Percentiles rank a stretch among this genome's conserved stretches.
Evolutionary conservation across 2,888 invertebrate species (phyloP).

Genomic region (Volucella bombylans): DNA sequence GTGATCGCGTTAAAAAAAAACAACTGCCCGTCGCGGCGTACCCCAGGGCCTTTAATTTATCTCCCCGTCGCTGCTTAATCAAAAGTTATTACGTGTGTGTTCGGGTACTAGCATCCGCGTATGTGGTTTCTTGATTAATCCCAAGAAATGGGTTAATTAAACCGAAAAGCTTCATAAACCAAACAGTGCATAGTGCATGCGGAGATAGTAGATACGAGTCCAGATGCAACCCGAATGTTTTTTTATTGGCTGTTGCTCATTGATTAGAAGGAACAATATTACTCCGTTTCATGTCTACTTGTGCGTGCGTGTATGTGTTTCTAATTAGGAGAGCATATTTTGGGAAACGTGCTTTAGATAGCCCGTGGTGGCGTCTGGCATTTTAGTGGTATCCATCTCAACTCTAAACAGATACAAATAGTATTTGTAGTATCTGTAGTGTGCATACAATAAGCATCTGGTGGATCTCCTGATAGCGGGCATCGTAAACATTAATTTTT

Average conservation of each 20-base stretch:
- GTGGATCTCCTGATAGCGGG: conserved; percentile 20
- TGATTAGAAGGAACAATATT: conserved; percentile 46
- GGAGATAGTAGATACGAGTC: conserved; percentile 8
- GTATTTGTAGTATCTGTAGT: not conserved
- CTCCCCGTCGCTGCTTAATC: conserved; percentile 56
- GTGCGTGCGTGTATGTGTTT: not conserved
- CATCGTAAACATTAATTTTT: conserved; percentile 27
- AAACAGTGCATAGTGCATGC: conserved; percentile 7
- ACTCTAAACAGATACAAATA: conserved; percentile 25
- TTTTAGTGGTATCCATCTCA: conserved; percentile 3
- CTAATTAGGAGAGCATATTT: conserved; percentile 37
- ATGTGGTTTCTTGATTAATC: conserved; percentile 62
- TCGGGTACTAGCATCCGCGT: conserved; percentile 7
- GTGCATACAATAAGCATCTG: conserved; percentile 37
- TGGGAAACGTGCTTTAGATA: conserved; percentile 42
- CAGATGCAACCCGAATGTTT: not conserved
- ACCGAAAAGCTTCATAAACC: conserved; percentile 47
- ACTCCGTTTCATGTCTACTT: not conserved
- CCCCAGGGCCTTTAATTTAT: conserved; percentile 28
- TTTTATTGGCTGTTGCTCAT: conserved; percentile 34
- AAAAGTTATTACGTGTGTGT: conserved; percentile 61
- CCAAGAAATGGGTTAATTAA: conserved; percentile 72
- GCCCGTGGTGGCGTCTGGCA: conserved; percentile 55
- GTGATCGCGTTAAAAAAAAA: not conserved
- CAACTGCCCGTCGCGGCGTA: not conserved